A percentile compares a stretch with the other conserved stretches of the same genome.
These are phyloP conservation scores for Argynnis bischoffii DNA, from an alignment of 2,888 invertebrate genomes.

Conservation along the genomic window DNA sequence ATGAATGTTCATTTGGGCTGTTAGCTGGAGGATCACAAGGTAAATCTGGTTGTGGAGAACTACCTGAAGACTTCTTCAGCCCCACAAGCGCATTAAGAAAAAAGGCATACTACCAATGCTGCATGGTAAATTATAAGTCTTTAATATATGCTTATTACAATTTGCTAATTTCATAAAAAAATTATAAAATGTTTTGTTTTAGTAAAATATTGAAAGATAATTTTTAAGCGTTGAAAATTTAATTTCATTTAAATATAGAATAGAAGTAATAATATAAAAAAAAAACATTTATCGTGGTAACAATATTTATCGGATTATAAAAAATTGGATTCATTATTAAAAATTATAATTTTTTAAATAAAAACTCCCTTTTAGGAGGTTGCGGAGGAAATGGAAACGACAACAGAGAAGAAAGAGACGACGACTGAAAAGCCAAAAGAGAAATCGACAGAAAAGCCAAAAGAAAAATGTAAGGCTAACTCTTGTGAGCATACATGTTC, in stretches of 20 bases:
- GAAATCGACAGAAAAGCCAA: conserved; percentile 47
- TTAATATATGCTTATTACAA: neutral
- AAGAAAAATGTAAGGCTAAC: conserved; percentile 57
- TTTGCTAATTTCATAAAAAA: too few relatives aligned
- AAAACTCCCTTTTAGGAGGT: conserved; percentile 53
- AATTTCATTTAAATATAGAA: too few relatives aligned
- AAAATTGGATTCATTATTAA: too few relatives aligned
- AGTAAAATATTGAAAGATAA: neutral
- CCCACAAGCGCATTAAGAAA: conserved; percentile 53
- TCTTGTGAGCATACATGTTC: conserved; percentile 68
- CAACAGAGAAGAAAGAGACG: conserved; percentile 51
- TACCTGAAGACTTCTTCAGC: conserved; percentile 47
- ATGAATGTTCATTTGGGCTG: conserved; percentile 66
- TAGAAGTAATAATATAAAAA: too few relatives aligned
- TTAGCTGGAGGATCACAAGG: conserved; percentile 60
- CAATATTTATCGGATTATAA: too few relatives aligned
- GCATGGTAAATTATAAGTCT: conserved; percentile 55
- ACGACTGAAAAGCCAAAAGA: conserved; percentile 47
- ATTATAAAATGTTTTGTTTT: neutral
- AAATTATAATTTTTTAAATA: too few relatives aligned
- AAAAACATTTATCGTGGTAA: too few relatives aligned
- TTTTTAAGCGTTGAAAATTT: neutral
- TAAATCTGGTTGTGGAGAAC: conserved; percentile 51
- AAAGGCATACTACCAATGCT: conserved; percentile 62
- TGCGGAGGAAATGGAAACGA: conserved; percentile 53